A percentile compares a stretch with the other conserved stretches of the same genome.
Evolutionary conservation across 2,113 vertebrate species (phyloP).

Genomic region (Emydocephalus ijimae): DNA sequence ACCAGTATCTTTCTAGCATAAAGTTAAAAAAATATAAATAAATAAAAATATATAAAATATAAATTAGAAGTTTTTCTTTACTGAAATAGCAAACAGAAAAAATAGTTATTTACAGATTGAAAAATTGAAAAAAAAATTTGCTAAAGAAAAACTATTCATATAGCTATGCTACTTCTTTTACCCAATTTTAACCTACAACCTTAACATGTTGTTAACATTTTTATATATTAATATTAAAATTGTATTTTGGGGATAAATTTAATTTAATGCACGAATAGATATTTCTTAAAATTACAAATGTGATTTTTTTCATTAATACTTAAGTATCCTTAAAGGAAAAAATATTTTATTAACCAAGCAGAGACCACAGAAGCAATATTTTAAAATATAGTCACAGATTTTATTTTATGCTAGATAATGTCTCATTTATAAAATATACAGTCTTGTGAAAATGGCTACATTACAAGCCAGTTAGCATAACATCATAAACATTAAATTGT

Average conservation of each 20-base stretch:
- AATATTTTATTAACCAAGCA: slow-evolving; percentile 6
- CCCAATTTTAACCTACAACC: not conserved
- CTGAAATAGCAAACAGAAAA: not conserved
- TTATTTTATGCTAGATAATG: not conserved
- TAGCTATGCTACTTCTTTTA: not conserved
- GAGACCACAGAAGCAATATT: not conserved
- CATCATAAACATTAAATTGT: not conserved
- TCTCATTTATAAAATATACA: not conserved
- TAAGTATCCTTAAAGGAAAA: not conserved
- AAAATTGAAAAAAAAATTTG: not conserved
- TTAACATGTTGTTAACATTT: slow-evolving; percentile 18
- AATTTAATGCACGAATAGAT: slow-evolving; percentile 11
- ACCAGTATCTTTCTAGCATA: not conserved
- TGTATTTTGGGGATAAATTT: slow-evolving; percentile 8
- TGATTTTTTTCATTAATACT: not conserved
- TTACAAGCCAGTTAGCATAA: not conserved
- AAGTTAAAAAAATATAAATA: not conserved
- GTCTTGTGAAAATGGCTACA: not conserved
- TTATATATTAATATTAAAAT: slow-evolving; percentile 9
- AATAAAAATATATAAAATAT: too few relatives aligned
- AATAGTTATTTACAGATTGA: not conserved
- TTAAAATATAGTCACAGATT: not conserved
- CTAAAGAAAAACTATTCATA: not conserved
- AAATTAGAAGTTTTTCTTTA: not conserved
- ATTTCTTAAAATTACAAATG: not conserved